Conservation (phyloP, 2,113 vertebrate genomes). For the Gallinago undulata region DNA sequence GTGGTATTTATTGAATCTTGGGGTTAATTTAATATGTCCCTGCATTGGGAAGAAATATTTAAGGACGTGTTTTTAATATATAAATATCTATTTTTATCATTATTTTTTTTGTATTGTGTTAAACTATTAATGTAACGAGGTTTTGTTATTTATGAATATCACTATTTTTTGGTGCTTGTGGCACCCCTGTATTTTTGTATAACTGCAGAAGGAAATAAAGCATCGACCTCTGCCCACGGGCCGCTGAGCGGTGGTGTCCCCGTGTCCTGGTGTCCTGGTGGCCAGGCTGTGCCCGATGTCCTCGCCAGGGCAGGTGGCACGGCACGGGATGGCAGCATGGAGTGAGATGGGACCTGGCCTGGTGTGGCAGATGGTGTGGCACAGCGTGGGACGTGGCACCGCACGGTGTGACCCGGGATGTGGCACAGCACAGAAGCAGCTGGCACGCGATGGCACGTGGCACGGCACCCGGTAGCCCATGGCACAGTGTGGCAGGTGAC, state of each 20-base stretch:
- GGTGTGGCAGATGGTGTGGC: not conserved
- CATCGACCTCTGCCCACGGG: not conserved
- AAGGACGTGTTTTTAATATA: conserved; percentile 34
- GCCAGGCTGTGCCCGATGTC: not conserved
- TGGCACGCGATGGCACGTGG: not conserved
- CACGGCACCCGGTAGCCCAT: not conserved
- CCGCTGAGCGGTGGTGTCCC: fast-evolving
- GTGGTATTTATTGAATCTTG: conserved; percentile 47
- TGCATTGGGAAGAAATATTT: conserved; percentile 24
- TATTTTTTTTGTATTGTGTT: not conserved
- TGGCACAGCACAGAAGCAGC: not conserved
- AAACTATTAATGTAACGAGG: not conserved
- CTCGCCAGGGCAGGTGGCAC: not conserved
- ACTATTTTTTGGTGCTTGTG: not conserved
- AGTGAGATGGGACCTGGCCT: not conserved
- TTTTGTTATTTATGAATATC: conserved; percentile 59
- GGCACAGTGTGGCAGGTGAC: not conserved
- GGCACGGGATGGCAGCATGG: fast-evolving
- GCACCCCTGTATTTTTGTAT: conserved; percentile 32
- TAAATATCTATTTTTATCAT: conserved; percentile 50
- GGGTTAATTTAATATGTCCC: conserved; percentile 17
- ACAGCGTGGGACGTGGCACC: fast-evolving
- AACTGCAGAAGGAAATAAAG: conserved; percentile 18
- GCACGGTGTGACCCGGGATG: no score
- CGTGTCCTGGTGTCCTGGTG: no score